These are phyloP conservation scores for Lordiphosa mommai DNA, from an alignment of 1,140 invertebrate species.

Conservation along the genomic window DNA sequence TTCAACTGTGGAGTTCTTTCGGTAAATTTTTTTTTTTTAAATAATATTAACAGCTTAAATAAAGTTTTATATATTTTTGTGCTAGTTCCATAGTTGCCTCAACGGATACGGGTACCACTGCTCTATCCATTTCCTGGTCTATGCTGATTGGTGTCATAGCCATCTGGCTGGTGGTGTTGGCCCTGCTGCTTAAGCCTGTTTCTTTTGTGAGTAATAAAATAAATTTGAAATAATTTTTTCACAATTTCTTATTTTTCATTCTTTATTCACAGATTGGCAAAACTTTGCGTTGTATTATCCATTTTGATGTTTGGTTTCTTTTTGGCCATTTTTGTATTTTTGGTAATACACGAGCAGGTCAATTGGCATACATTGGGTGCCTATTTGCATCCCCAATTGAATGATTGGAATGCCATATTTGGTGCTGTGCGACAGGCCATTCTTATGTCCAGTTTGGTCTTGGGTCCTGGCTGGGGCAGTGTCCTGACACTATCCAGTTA, in stretches of 20 bases:
- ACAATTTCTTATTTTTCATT: neutral
- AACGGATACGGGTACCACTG: slow-evolving; percentile 16
- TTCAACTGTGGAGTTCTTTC: slow-evolving; percentile 67
- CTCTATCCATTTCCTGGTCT: slow-evolving; percentile 48
- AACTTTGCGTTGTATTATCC: slow-evolving; percentile 48
- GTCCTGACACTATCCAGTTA: slow-evolving; percentile 66
- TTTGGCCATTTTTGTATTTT: slow-evolving; percentile 51
- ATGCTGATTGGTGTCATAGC: slow-evolving; percentile 46
- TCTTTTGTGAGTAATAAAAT: slow-evolving; percentile 43
- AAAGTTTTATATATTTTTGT: neutral
- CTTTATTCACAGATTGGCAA: slow-evolving; percentile 73
- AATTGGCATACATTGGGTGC: slow-evolving; percentile 20
- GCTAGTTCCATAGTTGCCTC: slow-evolving; percentile 57
- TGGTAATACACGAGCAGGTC: slow-evolving; percentile 42
- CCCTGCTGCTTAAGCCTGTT: slow-evolving; percentile 44
- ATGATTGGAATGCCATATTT: slow-evolving; percentile 20
- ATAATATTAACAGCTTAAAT: neutral
- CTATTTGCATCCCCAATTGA: slow-evolving; percentile 42
- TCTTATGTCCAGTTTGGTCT: slow-evolving; percentile 51
- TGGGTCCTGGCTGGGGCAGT: slow-evolving; percentile 73
- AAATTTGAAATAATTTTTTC: neutral
- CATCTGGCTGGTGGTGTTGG: slow-evolving; percentile 52
- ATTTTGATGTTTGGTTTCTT: slow-evolving; percentile 65
- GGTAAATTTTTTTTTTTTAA: slow-evolving; percentile 19
- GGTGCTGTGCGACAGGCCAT: slow-evolving; percentile 37